phyloP scores from a whole-genome alignment of 2,888 invertebrate species.

The Agriotes lineatus region DNA sequence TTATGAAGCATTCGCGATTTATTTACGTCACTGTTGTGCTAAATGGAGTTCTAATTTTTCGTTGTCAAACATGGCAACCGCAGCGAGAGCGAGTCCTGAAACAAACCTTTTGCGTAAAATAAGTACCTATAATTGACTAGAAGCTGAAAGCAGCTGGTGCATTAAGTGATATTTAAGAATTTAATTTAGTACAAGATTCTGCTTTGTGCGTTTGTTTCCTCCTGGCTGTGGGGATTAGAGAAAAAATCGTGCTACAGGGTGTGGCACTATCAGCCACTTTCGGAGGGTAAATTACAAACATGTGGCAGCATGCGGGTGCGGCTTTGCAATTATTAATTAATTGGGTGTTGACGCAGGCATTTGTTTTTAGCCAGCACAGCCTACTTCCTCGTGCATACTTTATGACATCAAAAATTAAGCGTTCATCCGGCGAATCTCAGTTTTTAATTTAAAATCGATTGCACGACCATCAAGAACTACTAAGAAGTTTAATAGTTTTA shows the following conservation, averaged over 20 bases:
- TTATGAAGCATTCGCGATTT: too few relatives aligned
- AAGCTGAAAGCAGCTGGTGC: slow-evolving; percentile 8
- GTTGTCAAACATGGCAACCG: too few relatives aligned
- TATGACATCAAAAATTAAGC: too few relatives aligned
- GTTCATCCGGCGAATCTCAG: slow-evolving; percentile 19
- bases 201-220: background rate
- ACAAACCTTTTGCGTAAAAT: background rate
- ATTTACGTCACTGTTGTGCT: too few relatives aligned
- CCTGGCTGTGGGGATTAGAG: background rate
- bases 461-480: slow-evolving; percentile 23
- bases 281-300: background rate
- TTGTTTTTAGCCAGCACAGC: slow-evolving; percentile 10
- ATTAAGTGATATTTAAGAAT: slow-evolving; percentile 10
- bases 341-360: slow-evolving; percentile 7
- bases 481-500: slow-evolving; percentile 31
- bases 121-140: background rate
- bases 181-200: slow-evolving; percentile 3
- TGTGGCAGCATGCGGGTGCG: slow-evolving; percentile 9
- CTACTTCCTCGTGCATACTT: too few relatives aligned
- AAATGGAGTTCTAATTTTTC: too few relatives aligned
- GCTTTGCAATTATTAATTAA: slow-evolving; percentile 16
- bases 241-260: background rate
- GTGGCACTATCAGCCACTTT: background rate
- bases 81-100: too few relatives aligned
- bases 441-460: slow-evolving; percentile 36